Base-by-base conservation (phyloP, 1,140 invertebrate genomes). In the Leptonema lineaticorne region DNA sequence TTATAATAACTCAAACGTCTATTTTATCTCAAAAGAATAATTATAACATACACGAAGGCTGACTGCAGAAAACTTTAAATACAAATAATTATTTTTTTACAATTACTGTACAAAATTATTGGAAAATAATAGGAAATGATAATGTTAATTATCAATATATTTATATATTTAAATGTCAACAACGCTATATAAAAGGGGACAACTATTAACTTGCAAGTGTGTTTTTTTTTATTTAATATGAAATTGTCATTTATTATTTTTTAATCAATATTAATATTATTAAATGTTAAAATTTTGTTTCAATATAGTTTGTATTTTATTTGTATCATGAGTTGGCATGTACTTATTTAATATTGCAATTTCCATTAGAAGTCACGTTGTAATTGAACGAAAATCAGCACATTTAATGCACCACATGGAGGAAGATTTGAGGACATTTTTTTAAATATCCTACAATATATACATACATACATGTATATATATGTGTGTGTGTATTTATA, bases 121-220 rank as follows among this genome's bases (percentile, higher is more conserved):
- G 65, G 29, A 58, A 67, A 59, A 58, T 29, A 66, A 66, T 66
- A 59, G 45, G 56, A 46, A 67, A 64, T 53, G 46, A 64, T 50
- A 67, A 59, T 53, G 26, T 20, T 20, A 28, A 59, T 59, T 59
- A 59, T 59, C 65, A 67, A 67, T 67, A 59, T 58, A 68, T 68
- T n/a, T 63, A 62, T 62, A 68, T 68, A 68, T 68, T 68, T 68
- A 68, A 68, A 62, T 63, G 67, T 68, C 67, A 68, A 68, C 67
- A 68, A 68, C 58, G 63, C 67, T 68, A 68, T 68, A 68, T 60
- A 64, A 64, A 64, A 29, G 59, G 62, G 46, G 45, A 64, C 62
- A 64, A 64, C 62, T 64, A 64, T 64, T 64, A 64, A 64, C 62
- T 64, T 53, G 50, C 18, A 53, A 53, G 50, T 53, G 50, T 53